Base-by-base conservation (phyloP, 2,888 invertebrate species). In the Rhimphoctona megacephalus region DNA sequence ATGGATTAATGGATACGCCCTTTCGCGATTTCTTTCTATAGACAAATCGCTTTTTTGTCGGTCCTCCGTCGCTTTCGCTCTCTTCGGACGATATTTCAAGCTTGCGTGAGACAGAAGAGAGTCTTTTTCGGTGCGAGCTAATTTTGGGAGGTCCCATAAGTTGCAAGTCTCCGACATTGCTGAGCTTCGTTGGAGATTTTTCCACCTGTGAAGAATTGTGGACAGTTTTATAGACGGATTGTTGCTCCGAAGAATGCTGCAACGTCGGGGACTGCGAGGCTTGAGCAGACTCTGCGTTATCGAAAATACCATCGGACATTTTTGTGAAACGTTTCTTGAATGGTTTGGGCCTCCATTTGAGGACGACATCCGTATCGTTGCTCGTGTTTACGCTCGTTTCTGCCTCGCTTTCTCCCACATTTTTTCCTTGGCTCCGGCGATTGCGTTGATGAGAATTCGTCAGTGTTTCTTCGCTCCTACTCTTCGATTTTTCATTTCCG, bases 1-100 rank as follows among this genome's bases (percentile, higher is more conserved):
- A 82, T 9, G 82, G 83, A 87, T 87, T 84, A 14, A 79, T 43
- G 17, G 86, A 79, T 14, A 30, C 25, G 30, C 54, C 61, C n/a
- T 78, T 61, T 0, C 39, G 67, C 3, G 54, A 52, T 74, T 78
- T 83, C 11, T 22, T 61, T 2, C 17, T 46, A 7, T 78, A 64
- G 6, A 8, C 30, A 4, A 25, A 19, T 46, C 36, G 70, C 1
- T 25, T 4, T 64, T 70, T 86, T n/a, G 17, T 73, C 6, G 11
- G 1, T n/a, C 3, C 43, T 5, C n/a, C 43, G 14, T 86, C 80
- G 52, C 22, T 14, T 6, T 73, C 81, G 36, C 81, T 84, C 14
- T 86, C 83, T 17, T 86, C 86, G 17, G 81, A 81, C 2, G 69
- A 74, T 25, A 76, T 17, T 25, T 81, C 14, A 11, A 70, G 19